Base-by-base conservation (phyloP, 2,888 invertebrate genomes). In the Scaptomyza parva region DNA sequence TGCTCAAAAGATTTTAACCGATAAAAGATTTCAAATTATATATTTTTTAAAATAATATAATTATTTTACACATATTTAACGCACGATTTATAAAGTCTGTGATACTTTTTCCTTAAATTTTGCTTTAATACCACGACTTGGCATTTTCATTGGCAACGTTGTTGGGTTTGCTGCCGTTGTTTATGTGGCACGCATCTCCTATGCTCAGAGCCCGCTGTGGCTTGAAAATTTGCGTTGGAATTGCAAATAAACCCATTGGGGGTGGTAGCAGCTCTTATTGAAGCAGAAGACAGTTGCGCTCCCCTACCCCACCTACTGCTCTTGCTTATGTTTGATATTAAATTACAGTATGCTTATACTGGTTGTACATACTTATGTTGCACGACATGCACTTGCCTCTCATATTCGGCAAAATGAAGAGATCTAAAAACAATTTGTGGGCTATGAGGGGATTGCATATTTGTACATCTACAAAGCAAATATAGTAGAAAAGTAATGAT, bases 191-290 rank as follows among this genome's bases (percentile, higher is more conserved):
- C 55, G 52, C 80, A 51, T 28, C 62, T 52, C 50, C 50, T 37
- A 37, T 41, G 45, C 52, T 66, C 52, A 26, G 40, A 30, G 61
- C 43, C 65, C 66, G 41, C 59, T 62, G 78, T 54, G 67, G 58
- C 50, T 59, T 59, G 41, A 40, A 72, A 75, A 70, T 72, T 65
- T 75, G 65, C 68, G 48, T 59, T 48, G 65, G 66, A 78, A 78
- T 73, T 69, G 79, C 73, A 76, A 78, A 79, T 73, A 76, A 68
- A 57, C 51, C 35, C 55, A 59, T 40, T 65, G 63, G 55, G 59
- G 41, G 63, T 58, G 59, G 41, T 17, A 7, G 41, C 20, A 3
- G 43, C 18, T 35, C 41, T 26, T 37, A 60, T 45, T 39, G 30
- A 6, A 33, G 18, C 41, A 14, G 20, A 22, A 18, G 17, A 4